phyloP scores from a whole-genome alignment of 2,113 vertebrate genomes.

The Chamaetylas fuelleborni region DNA sequence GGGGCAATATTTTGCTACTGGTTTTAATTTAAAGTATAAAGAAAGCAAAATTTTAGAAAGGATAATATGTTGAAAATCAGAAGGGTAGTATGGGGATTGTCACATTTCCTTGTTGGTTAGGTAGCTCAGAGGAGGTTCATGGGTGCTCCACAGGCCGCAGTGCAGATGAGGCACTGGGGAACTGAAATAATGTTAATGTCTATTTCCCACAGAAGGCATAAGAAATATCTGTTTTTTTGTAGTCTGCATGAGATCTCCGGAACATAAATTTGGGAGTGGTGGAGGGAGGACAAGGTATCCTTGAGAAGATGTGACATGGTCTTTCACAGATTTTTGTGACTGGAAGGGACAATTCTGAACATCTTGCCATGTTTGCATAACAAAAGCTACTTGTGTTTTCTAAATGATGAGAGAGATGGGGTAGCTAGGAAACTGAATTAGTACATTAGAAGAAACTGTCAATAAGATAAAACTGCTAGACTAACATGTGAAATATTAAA shows the following conservation, averaged over 20 bases:
- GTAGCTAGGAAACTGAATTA: background rate
- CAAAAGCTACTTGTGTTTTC: background rate
- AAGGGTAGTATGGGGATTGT: background rate
- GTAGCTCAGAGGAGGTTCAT: background rate
- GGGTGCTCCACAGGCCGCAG: background rate
- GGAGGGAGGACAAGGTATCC: background rate
- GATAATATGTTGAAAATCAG: background rate
- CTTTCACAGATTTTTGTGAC: background rate
- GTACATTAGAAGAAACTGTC: background rate
- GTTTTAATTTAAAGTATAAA: background rate
- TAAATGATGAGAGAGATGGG: background rate
- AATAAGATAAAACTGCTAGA: background rate
- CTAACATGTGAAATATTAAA: background rate
- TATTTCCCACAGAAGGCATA: background rate
- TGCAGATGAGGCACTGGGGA: background rate
- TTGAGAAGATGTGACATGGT: background rate
- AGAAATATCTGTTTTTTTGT: background rate
- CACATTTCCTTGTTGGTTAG: background rate
- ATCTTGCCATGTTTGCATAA: background rate
- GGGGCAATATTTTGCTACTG: background rate
- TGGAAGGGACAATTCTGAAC: background rate
- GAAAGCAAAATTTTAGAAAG: background rate
- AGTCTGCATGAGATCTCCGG: background rate
- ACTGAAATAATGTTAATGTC: background rate
- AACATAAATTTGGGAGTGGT: background rate